A percentile compares a stretch with the other conserved stretches of the same genome.
Evolutionary conservation across 2,888 invertebrate species (phyloP).

Genomic region (Caenorhabditis sinica): DNA sequence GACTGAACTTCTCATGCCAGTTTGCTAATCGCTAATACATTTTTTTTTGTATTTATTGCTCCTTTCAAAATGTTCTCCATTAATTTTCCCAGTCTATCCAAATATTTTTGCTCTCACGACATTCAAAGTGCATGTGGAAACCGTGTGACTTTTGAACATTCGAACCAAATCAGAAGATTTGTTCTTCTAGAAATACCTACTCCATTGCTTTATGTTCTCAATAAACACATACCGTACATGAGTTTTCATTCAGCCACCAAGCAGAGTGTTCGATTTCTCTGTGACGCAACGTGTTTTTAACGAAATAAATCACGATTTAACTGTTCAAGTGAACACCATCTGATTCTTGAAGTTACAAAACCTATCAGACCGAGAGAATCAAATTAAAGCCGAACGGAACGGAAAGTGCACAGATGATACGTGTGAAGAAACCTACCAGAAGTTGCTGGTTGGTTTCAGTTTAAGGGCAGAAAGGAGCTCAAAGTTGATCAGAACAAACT

Average conservation of each 20-base stretch:
- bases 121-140: neutral
- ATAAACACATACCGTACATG: too few relatives aligned
- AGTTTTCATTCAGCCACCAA: too few relatives aligned
- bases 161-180: neutral
- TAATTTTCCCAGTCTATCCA: neutral
- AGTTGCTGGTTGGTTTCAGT: too few relatives aligned
- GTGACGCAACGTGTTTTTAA: neutral
- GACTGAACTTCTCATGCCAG: neutral
- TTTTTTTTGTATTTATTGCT: neutral
- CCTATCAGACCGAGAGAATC: neutral
- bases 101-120: constrained; percentile 5
- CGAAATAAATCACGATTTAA: neutral
- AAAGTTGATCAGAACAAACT: too few relatives aligned
- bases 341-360: neutral
- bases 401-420: neutral
- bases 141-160: neutral
- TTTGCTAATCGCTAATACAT: neutral
- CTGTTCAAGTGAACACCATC: neutral
- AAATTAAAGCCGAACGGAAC: neutral
- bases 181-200: neutral
- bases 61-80: too few relatives aligned
- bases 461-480: neutral
- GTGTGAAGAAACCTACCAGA: neutral
- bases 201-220: neutral
- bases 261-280: too few relatives aligned